Evolutionary conservation across 2,888 invertebrate genomes (phyloP), one percentile per base, ranked within the genome.

Genomic region (Cosmia trapezina): DNA sequence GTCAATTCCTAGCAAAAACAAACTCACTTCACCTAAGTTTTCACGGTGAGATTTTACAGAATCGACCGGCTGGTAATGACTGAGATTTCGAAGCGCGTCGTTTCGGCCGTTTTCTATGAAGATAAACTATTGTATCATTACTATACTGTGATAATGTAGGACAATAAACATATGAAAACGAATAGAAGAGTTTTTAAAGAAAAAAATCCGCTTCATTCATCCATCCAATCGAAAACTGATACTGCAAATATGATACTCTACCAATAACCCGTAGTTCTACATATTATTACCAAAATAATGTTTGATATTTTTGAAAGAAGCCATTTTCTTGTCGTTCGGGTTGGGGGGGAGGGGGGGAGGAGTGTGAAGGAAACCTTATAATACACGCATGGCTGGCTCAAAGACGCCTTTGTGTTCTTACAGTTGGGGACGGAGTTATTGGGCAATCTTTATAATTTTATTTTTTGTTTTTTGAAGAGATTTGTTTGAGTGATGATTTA

Each of bases 341-440:
- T 3, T 1, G 14, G 0, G 17, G 1, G 61, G 4, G 12, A 2
- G 7, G 17, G 4, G 2, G 47, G 22, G 33, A 9, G 12, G 56
- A 19, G 79, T 62, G 81, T 66, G 60, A 73, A 72, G 67, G 84
- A 85, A 85, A 86, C 84, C 84, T 70, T 85, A 86, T 76, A 81
- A 83, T 53, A 17, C 63, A 83, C 86, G 80, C 82, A 72, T 73
- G 72, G 67, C 63, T 68, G 80, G 47, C 17, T 75, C 70, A 33
- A 83, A 85, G 86, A 81, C 84, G 81, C 41, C 86, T 83, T 85
- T 85, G 86, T 85, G 45, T 70, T 37, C 12, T 63, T 83, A 68
- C 80, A 83, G 11, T 68, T 73, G 43, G 6, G 60, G 73, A 19
- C 80, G 41, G 5, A 47, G 63, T 51, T 64, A 54, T 53, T 22